Conservation (phyloP, 1,140 invertebrate species). For the Bombus haemorrhoidalis region DNA sequence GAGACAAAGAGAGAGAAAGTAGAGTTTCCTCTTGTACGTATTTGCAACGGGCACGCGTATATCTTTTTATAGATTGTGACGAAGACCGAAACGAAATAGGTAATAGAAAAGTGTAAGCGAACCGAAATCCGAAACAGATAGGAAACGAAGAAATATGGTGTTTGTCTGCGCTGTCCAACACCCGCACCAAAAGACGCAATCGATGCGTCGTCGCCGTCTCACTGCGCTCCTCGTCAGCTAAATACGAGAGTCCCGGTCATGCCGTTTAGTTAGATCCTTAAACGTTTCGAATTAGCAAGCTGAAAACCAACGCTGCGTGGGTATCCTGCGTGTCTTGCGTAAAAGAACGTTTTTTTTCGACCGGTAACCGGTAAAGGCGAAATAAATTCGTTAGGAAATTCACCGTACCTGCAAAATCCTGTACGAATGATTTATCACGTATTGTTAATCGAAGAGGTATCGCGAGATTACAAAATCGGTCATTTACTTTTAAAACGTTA, state of each 20-base stretch:
- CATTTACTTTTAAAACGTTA: neutral
- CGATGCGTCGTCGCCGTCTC: slow-evolving; percentile 34
- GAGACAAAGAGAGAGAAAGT: neutral
- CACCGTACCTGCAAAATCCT: neutral
- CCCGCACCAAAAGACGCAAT: slow-evolving; percentile 33
- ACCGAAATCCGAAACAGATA: slow-evolving; percentile 40
- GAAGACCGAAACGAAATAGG: neutral
- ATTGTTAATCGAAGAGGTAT: neutral
- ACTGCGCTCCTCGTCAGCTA: slow-evolving; percentile 30
- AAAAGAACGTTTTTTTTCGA: neutral
- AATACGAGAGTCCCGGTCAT: slow-evolving; percentile 25
- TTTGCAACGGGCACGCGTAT: neutral
- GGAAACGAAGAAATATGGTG: slow-evolving; percentile 27
- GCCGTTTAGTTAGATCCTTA: slow-evolving; percentile 10
- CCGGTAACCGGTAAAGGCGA: neutral
- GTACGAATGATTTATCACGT: neutral
- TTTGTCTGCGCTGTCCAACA: neutral
- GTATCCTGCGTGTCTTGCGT: neutral
- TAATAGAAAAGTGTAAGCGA: slow-evolving; percentile 10
- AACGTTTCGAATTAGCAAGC: slow-evolving; percentile 33
- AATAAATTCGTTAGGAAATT: neutral
- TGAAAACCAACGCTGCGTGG: slow-evolving; percentile 37
- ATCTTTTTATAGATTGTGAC: neutral
- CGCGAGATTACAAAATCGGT: neutral
- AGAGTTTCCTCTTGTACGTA: neutral